Percentiles rank a stretch among this genome's conserved stretches.
Evolutionary conservation across 2,113 vertebrate species (phyloP).

Genomic region (Stercorarius parasiticus): DNA sequence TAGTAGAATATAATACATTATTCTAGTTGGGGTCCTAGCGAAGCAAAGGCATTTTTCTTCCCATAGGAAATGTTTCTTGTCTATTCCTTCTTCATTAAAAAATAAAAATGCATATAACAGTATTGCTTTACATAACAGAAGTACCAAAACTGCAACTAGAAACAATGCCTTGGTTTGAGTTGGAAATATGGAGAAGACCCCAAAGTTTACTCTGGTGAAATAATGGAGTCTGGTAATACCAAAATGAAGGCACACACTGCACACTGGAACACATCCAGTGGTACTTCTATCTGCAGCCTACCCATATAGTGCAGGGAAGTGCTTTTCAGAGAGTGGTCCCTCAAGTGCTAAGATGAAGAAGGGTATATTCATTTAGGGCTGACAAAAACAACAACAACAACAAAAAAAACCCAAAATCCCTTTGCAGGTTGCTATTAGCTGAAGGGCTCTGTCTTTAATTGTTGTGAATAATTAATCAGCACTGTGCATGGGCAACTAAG

Average conservation of each 20-base stretch:
- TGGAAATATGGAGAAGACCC: background rate
- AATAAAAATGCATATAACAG: background rate
- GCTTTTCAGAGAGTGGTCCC: background rate
- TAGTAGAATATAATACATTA: background rate
- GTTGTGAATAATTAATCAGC: constrained; percentile 1
- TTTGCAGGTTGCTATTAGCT: background rate
- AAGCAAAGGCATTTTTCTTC: background rate
- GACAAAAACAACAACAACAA: background rate
- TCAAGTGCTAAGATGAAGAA: background rate
- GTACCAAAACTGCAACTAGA: background rate
- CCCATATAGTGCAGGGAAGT: fast-evolving
- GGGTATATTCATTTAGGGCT: background rate
- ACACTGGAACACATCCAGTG: background rate
- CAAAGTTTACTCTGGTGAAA: background rate
- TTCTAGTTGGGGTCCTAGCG: background rate
- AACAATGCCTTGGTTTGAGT: background rate
- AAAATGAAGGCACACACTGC: background rate
- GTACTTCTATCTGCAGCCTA: background rate
- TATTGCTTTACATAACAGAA: background rate
- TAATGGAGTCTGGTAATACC: background rate
- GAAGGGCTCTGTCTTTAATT: background rate
- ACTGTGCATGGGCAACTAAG: background rate
- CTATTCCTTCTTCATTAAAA: background rate
- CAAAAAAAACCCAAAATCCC: background rate
- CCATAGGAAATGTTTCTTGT: background rate